Percentiles rank a stretch among this genome's conserved stretches.
Conservation (phyloP, 2,113 vertebrate species). For the Oreotrochilus melanogaster region DNA sequence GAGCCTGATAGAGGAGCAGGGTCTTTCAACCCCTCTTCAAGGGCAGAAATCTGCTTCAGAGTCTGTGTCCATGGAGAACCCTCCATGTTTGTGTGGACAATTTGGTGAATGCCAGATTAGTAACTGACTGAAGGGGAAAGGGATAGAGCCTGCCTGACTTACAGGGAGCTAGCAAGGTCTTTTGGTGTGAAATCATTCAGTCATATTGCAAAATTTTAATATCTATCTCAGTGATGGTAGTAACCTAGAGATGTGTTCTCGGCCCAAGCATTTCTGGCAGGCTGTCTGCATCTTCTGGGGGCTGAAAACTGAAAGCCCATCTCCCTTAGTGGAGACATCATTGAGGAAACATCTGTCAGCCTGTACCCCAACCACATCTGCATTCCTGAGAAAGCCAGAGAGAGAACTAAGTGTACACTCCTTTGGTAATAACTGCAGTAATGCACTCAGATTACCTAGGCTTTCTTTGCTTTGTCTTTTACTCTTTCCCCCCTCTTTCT, state of each 20-base stretch:
- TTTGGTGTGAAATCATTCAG: background rate
- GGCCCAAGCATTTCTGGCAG: background rate
- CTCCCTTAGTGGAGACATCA: background rate
- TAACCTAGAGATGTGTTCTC: background rate
- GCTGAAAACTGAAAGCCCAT: background rate
- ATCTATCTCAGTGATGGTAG: too few relatives aligned
- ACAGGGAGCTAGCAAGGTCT: background rate
- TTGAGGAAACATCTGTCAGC: constrained; percentile 10
- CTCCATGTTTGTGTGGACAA: background rate
- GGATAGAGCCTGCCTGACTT: background rate
- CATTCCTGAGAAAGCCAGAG: background rate
- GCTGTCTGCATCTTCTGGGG: background rate
- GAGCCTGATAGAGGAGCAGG: background rate
- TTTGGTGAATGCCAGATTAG: background rate
- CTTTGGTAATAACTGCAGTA: constrained; percentile 31
- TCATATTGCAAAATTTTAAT: background rate
- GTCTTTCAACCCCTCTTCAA: background rate
- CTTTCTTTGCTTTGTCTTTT: background rate
- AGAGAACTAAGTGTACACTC: constrained; percentile 26
- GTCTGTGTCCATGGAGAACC: background rate
- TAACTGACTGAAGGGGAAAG: background rate
- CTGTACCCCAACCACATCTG: background rate
- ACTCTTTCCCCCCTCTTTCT: background rate
- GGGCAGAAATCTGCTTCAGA: background rate
- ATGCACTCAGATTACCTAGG: constrained; percentile 53